phyloP scores from a whole-genome alignment of 2,888 invertebrate genomes.

The Lasioglossum malachurum region DNA sequence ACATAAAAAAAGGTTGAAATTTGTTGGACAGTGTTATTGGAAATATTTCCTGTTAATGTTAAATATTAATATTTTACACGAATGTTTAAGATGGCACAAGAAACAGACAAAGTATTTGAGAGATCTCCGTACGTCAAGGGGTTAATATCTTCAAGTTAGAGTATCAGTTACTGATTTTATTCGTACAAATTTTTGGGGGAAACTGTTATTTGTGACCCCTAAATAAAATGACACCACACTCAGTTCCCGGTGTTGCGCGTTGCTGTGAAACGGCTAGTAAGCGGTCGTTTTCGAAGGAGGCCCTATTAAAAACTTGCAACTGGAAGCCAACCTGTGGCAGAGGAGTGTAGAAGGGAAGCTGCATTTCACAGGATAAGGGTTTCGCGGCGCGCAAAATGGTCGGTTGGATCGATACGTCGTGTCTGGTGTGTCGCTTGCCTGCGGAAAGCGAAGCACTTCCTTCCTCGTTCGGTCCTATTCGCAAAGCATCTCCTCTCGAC shows the following conservation, averaged over 20 bases:
- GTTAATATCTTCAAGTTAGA: too few relatives aligned
- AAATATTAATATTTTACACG: too few relatives aligned
- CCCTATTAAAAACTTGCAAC: conserved; percentile 22
- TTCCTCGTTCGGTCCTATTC: conserved; percentile 29
- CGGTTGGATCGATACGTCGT: conserved; percentile 59
- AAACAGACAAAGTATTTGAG: too few relatives aligned
- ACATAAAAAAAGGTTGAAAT: too few relatives aligned
- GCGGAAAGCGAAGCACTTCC: conserved; percentile 39
- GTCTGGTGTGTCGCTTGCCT: conserved; percentile 50
- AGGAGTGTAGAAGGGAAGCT: conserved; percentile 33
- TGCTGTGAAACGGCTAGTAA: background rate
- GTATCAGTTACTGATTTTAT: too few relatives aligned
- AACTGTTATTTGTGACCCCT: background rate
- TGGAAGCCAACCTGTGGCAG: background rate
- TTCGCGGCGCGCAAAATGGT: conserved; percentile 46
- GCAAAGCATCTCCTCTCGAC: background rate
- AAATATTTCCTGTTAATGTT: too few relatives aligned
- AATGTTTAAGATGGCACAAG: too few relatives aligned
- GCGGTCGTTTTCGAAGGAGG: background rate
- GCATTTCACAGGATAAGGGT: conserved; percentile 48
- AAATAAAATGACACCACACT: background rate
- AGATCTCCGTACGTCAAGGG: too few relatives aligned
- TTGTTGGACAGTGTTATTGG: too few relatives aligned
- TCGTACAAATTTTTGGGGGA: background rate
- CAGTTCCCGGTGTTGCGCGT: background rate